Evolutionary conservation across 2,113 vertebrate genomes (phyloP).

Genomic region (Sinocyclocheilus maitianheensis): DNA sequence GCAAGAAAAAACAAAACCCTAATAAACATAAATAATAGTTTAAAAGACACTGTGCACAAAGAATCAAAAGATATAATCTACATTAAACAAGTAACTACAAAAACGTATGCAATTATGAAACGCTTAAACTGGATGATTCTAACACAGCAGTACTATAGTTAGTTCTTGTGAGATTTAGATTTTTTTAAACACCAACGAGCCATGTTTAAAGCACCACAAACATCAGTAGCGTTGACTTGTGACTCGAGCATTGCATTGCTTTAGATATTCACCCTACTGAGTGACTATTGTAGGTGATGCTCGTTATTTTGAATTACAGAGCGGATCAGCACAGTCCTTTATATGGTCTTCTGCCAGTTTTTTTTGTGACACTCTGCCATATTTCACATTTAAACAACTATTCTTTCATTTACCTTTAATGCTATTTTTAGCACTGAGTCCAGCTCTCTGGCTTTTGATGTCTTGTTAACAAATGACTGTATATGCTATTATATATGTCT

Average conservation of each 20-base stretch:
- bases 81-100: not conserved
- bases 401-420: conserved; percentile 21
- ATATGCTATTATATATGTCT: not conserved
- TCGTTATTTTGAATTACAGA: not conserved
- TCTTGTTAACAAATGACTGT: not conserved
- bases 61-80: not conserved
- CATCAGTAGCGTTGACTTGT: not conserved
- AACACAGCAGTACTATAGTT: not conserved
- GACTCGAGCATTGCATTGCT: not conserved
- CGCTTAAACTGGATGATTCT: not conserved
- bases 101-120: not conserved
- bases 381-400: conserved; percentile 1
- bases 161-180: conserved; percentile 31
- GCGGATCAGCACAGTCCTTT: not conserved
- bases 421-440: conserved; percentile 4
- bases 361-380: not conserved
- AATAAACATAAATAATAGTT: not conserved
- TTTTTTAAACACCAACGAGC: conserved; percentile 9
- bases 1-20: not conserved
- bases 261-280: not conserved
- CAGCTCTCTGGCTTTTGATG: conserved; percentile 8
- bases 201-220: not conserved
- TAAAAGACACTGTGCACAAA: not conserved
- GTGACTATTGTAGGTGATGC: not conserved
- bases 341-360: not conserved